These are phyloP conservation scores for Ichneumoninae sp. DNA, from an alignment of 2,888 invertebrate species.

Conservation along the genomic window DNA sequence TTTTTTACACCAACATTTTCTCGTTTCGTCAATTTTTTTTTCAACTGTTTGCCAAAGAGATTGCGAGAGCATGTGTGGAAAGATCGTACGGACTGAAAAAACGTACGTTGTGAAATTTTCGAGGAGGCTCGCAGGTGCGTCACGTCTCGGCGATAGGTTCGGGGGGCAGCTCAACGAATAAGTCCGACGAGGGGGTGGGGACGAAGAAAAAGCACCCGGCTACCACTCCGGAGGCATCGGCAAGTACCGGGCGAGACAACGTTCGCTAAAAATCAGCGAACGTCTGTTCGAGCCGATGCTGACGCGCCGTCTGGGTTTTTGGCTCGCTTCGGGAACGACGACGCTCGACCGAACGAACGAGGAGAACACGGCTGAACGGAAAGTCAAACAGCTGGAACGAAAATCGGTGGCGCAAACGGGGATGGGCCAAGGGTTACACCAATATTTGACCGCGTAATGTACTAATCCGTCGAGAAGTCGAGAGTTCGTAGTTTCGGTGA, in stretches of 20 bases:
- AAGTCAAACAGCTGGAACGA: conserved; percentile 76
- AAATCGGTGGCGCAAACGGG: conserved; percentile 28
- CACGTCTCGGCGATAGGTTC: conserved; percentile 27
- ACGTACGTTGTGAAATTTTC: conserved; percentile 20
- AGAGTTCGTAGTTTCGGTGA: conserved; percentile 30
- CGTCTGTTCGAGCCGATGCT: conserved; percentile 52
- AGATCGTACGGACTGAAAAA: conserved; percentile 7
- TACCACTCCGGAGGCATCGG: conserved; percentile 37
- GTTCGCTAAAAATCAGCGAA: conserved; percentile 11
- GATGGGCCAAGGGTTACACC: conserved; percentile 69
- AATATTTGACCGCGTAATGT: conserved; percentile 78
- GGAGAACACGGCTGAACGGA: conserved; percentile 47
- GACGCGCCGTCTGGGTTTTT: conserved; percentile 64
- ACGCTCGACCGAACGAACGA: conserved; percentile 49
- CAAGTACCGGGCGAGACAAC: conserved; percentile 16
- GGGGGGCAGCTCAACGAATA: neutral
- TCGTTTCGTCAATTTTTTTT: neutral
- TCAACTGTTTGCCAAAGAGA: neutral
- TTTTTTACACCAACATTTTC: neutral
- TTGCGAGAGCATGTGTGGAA: neutral
- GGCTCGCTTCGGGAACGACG: conserved; percentile 35
- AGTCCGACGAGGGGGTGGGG: neutral
- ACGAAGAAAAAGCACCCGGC: neutral
- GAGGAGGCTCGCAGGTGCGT: conserved; percentile 18
- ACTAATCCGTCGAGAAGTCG: conserved; percentile 61